phyloP scores from a whole-genome alignment of 2,888 invertebrate genomes.

The Pardosa pseudoannulata region DNA sequence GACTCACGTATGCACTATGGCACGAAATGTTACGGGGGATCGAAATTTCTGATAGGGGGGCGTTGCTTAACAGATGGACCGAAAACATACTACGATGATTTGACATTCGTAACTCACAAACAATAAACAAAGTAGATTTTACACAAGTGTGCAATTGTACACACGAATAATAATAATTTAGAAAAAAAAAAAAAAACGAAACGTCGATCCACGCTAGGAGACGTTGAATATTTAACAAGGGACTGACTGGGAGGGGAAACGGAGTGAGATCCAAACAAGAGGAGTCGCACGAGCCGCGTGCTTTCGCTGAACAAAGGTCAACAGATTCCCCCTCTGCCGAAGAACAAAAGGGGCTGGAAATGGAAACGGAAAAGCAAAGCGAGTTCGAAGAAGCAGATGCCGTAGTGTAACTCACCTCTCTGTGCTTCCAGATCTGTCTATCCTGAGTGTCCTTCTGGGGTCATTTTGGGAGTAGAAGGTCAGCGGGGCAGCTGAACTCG shows the following conservation, averaged over 20 bases:
- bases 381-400: background rate
- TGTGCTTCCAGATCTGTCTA: conserved; percentile 54
- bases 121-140: background rate
- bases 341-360: background rate
- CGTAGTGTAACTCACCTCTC: conserved; percentile 39
- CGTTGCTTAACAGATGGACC: background rate
- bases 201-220: background rate
- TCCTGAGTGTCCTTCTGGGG: conserved; percentile 47
- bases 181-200: background rate
- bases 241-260: background rate
- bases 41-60: background rate
- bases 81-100: background rate
- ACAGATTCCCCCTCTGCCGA: background rate
- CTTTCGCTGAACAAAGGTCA: conserved; percentile 16
- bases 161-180: background rate
- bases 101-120: background rate
- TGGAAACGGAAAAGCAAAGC: background rate
- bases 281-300: background rate
- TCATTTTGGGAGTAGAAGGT: conserved; percentile 39
- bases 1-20: background rate
- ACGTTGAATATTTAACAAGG: background rate
- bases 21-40: too few relatives aligned
- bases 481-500: conserved; percentile 38
- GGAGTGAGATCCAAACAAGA: background rate
- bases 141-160: background rate